phyloP scores from a whole-genome alignment of 2,888 invertebrate genomes.

The Trichopoda pennipes region DNA sequence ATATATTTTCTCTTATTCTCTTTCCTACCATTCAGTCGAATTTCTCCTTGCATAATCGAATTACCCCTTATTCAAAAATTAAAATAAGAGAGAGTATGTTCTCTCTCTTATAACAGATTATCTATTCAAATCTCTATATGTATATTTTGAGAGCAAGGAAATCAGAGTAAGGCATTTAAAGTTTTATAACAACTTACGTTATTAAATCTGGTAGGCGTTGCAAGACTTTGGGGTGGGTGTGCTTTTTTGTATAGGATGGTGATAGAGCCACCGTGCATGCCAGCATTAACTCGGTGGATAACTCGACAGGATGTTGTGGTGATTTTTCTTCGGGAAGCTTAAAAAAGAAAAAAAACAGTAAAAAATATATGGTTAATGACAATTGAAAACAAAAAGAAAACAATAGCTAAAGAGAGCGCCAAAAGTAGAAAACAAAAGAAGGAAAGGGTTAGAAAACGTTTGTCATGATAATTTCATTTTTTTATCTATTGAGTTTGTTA shows the following conservation, averaged over 20 bases:
- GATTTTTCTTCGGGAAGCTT: conserved; percentile 81
- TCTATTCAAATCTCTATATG: conserved; percentile 2
- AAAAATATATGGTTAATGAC: conserved; percentile 27
- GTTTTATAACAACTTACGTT: conserved; percentile 77
- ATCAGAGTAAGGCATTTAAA: conserved; percentile 40
- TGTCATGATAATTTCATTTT: conserved; percentile 32
- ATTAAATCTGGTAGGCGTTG: conserved; percentile 81
- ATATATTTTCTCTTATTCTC: conserved; percentile 17
- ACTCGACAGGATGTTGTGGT: conserved; percentile 81
- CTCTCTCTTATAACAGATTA: conserved; percentile 33
- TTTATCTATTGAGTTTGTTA: conserved; percentile 30
- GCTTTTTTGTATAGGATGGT: conserved; percentile 80
- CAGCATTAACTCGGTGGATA: conserved; percentile 81
- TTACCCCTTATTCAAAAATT: conserved; percentile 40
- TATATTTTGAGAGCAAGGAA: conserved; percentile 3
- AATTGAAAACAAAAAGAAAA: conserved; percentile 26
- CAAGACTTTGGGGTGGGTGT: conserved; percentile 80
- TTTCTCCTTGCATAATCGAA: conserved; percentile 49
- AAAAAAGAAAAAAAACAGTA: conserved; percentile 64
- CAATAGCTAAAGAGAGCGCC: background rate
- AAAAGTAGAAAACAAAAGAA: conserved; percentile 27
- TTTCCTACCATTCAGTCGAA: conserved; percentile 50
- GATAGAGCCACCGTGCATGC: conserved; percentile 81
- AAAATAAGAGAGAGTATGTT: background rate
- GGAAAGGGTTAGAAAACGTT: conserved; percentile 58